phyloP scores from a whole-genome alignment of 37 sponge, comb jelly and placozoan genomes.

The Eunapius fragilis region DNA sequence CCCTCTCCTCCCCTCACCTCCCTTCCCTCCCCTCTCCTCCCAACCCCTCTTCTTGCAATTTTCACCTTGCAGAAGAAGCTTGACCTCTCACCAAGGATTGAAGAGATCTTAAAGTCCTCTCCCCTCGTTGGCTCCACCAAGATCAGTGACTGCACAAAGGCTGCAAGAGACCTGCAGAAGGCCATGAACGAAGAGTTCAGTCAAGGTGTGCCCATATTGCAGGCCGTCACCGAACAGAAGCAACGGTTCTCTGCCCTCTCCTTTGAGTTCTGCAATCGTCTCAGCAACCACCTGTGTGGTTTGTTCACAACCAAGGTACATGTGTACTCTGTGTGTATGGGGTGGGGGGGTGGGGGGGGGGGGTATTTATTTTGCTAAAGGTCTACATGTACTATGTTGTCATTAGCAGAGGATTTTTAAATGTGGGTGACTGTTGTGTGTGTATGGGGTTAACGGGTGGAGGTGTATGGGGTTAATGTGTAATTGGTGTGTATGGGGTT shows the following conservation, averaged over 20 bases:
- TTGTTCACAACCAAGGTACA: slow-evolving; percentile 20
- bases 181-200: slow-evolving; percentile 41
- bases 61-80: slow-evolving; percentile 53
- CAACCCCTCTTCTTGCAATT: too few relatives aligned
- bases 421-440: neutral
- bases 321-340: too few relatives aligned
- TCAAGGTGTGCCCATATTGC: slow-evolving; percentile 45
- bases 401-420: neutral
- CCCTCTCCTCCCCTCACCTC: too few relatives aligned
- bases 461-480: too few relatives aligned
- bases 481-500: too few relatives aligned
- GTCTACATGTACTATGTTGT: too few relatives aligned
- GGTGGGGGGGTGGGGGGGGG: too few relatives aligned
- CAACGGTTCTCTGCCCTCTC: slow-evolving; percentile 46
- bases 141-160: slow-evolving; percentile 47
- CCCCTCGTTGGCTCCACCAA: slow-evolving; percentile 19
- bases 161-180: slow-evolving; percentile 56
- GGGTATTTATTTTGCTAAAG: too few relatives aligned
- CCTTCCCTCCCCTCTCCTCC: too few relatives aligned
- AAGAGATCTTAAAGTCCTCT: slow-evolving; percentile 15
- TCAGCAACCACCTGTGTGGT: slow-evolving; percentile 34
- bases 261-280: slow-evolving; percentile 28
- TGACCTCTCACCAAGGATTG: slow-evolving; percentile 59
- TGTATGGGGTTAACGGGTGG: too few relatives aligned
- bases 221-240: slow-evolving; percentile 67